These are phyloP conservation scores for Pangasius larnaudii DNA, from an alignment of 2,797 vertebrate genomes.

Conservation along the genomic window DNA sequence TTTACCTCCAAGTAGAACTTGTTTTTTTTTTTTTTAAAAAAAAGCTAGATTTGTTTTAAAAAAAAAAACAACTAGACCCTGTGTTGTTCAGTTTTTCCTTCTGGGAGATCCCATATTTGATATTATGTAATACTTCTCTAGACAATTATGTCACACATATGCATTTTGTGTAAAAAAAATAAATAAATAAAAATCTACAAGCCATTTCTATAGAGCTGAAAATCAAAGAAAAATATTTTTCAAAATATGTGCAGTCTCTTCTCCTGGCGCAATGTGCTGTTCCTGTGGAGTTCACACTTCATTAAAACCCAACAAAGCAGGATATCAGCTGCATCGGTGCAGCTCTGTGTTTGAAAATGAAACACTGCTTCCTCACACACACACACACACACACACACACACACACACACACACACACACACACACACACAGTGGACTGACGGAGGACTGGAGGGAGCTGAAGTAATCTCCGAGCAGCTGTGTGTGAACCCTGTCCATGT, in stretches of 20 bases:
- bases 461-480: slow-evolving; percentile 57
- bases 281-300: slow-evolving; percentile 56
- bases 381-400: slow-evolving; percentile 13
- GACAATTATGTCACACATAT: not conserved
- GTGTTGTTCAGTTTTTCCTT: not conserved
- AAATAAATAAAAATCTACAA: too few species aligned
- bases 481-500: slow-evolving; percentile 72
- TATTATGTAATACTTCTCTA: too few species aligned
- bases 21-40: too few species aligned
- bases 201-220: not conserved
- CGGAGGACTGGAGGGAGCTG: slow-evolving; percentile 4
- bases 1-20: not conserved
- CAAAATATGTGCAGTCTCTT: not conserved
- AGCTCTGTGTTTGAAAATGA: slow-evolving; percentile 62
- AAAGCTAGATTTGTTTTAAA: too few species aligned
- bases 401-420: slow-evolving; percentile 11
- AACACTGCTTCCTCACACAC: slow-evolving; percentile 42
- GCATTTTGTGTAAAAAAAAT: not conserved
- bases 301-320: slow-evolving; percentile 64
- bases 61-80: not conserved
- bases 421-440: not conserved
- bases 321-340: slow-evolving; percentile 46
- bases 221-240: not conserved
- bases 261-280: slow-evolving; percentile 32
- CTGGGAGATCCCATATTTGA: not conserved